Evolutionary conservation across 2,888 invertebrate genomes (phyloP).

Genomic region (Galeruca laticollis): DNA sequence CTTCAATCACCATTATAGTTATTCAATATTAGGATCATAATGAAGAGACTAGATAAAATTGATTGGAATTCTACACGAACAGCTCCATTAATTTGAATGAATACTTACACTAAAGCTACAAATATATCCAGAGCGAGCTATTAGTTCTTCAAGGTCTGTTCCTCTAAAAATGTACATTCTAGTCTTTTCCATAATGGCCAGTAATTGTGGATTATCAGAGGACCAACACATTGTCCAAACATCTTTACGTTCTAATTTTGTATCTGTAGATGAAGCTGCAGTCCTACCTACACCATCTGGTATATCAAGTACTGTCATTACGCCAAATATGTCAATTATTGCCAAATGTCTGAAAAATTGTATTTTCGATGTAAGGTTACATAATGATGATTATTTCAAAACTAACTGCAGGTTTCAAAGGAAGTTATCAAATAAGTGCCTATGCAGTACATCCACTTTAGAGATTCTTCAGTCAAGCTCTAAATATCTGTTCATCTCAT

Average conservation of each 20-base stretch:
- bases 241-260: constrained; percentile 86
- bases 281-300: constrained; percentile 61
- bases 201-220: constrained; percentile 88
- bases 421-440: too few species aligned
- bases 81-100: neutral
- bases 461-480: neutral
- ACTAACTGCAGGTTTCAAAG: too few species aligned
- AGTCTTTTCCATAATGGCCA: constrained; percentile 97
- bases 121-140: constrained; percentile 92
- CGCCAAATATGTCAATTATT: constrained; percentile 85
- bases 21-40: too few species aligned
- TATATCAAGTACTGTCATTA: constrained; percentile 63
- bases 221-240: constrained; percentile 99
- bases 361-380: too few species aligned
- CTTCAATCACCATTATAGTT: too few species aligned
- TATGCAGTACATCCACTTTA: too few species aligned
- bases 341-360: constrained; percentile 76
- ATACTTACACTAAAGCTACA: constrained; percentile 82
- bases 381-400: too few species aligned
- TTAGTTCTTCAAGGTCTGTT: constrained; percentile 93
- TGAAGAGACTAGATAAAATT: too few species aligned
- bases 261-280: constrained; percentile 63
- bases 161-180: constrained; percentile 94
- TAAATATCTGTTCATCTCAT: too few species aligned
- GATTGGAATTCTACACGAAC: too few species aligned